Evolutionary conservation across 1,140 invertebrate species (phyloP), one percentile per base, ranked within the genome.

Genomic region (Plectrocnemia conspersa): DNA sequence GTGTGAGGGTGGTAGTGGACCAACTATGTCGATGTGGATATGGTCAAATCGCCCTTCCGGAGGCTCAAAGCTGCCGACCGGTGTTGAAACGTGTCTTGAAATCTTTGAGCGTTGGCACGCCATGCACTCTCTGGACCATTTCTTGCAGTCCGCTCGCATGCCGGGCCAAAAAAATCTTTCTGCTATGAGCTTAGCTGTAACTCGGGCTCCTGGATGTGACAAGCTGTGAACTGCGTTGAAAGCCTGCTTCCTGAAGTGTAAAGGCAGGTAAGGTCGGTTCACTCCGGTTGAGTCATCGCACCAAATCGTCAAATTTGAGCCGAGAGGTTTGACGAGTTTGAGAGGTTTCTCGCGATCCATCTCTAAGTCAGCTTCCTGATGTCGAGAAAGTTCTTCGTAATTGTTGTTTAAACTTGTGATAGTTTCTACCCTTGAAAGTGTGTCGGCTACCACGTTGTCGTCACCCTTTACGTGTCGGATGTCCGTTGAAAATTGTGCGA

Each of bases 1-100:
- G 6, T 69, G 24, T 7, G 48, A 61, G 2, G 71, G 50, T 5
- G 64, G 6, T n/a, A 78, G 36, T 0, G 68, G 74, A 0, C 71
- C 68, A 4, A 73, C 58, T 2, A 76, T 58, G 52, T 74, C 68
- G 1, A 66, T 56, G 35, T 66, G 61, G 1, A 64, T 41, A 32
- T 61, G 48, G 5, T 45, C 41, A 46, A 76, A 75, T 0, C 67
- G 22, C 1, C 38, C 19, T 1, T 45, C 33, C 15, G 54, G 23
- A 5, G 62, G 58, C 1, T 27, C 3, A 35, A 66, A 62, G 6
- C 42, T 13, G 7, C 29, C 41, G 10, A 67, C 5, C 7, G 70
- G 63, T n/a, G 48, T 7, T 11, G 25, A 9, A 11, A 50, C 41
- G 40, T 68, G 61, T 52, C 54, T 52, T 27, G 38, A 40, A 13